These are phyloP conservation scores for Diorhabda sublineata DNA, from an alignment of 1,140 invertebrate genomes.

Conservation along the genomic window DNA sequence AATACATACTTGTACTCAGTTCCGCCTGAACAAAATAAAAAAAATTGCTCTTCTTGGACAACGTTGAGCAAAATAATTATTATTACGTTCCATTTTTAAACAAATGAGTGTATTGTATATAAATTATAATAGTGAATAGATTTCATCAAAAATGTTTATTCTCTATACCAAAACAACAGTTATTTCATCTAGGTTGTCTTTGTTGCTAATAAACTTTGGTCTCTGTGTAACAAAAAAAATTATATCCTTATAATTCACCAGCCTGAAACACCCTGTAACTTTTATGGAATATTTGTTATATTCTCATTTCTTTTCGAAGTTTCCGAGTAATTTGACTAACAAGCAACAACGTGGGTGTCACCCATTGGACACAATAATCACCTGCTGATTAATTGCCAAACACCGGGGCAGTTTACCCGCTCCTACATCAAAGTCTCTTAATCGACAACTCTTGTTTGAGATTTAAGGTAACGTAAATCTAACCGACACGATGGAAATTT, in stretches of 20 bases:
- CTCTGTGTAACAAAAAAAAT: neutral
- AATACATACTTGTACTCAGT: too few relatives aligned
- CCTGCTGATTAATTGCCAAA: constrained; percentile 11
- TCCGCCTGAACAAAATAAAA: too few relatives aligned
- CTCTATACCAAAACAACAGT: neutral
- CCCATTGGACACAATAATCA: constrained; percentile 7
- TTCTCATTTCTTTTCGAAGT: neutral
- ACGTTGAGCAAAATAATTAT: too few relatives aligned
- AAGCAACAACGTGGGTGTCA: constrained; percentile 13
- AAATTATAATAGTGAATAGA: neutral
- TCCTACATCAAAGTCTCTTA: constrained; percentile 4
- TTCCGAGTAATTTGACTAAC: constrained; percentile 12
- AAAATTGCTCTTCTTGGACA: too few relatives aligned
- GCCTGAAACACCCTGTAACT: neutral
- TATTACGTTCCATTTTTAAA: neutral
- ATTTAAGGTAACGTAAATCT: too few relatives aligned
- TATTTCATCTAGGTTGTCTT: too few relatives aligned
- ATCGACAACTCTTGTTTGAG: neutral
- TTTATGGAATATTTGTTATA: neutral
- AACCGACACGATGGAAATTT: too few relatives aligned
- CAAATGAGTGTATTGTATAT: neutral
- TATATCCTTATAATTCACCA: neutral
- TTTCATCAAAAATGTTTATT: neutral
- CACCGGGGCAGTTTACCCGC: constrained; percentile 9
- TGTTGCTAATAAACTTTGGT: neutral